A percentile compares a stretch with the other conserved stretches of the same genome.
Conservation (phyloP, 2,797 vertebrate genomes). For the Natrix natrix region DNA sequence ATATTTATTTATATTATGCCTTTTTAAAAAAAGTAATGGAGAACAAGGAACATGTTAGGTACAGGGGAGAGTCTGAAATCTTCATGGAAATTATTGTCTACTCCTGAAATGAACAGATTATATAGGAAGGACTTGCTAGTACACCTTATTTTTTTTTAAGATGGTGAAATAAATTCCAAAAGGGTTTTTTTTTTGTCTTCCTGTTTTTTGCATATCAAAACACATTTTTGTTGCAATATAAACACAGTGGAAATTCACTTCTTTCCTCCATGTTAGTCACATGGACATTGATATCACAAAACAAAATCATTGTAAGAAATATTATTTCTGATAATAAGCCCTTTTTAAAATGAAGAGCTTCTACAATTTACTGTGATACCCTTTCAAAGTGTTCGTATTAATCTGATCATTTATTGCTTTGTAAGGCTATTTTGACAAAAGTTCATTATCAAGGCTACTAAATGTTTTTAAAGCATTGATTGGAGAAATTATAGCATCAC, state of each 20-base stretch:
- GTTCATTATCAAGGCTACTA: slow-evolving; percentile 91
- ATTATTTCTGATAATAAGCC: slow-evolving; percentile 56
- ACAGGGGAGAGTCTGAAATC: background rate
- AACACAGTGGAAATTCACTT: background rate
- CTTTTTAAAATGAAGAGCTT: background rate
- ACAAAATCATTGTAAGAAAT: slow-evolving; percentile 34
- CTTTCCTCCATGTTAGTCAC: slow-evolving; percentile 24
- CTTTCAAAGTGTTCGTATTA: slow-evolving; percentile 78
- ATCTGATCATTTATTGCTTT: slow-evolving; percentile 89
- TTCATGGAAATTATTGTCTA: background rate
- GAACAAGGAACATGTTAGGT: background rate
- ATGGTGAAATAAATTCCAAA: background rate
- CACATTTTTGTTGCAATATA: background rate
- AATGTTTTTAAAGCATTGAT: slow-evolving; percentile 98
- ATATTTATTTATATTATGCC: background rate
- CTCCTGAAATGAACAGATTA: background rate
- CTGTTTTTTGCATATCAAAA: background rate
- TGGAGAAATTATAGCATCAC: slow-evolving; percentile 90
- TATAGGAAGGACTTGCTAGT: background rate
- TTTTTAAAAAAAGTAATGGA: background rate
- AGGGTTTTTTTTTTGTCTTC: background rate
- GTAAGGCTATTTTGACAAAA: slow-evolving; percentile 89
- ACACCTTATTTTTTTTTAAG: background rate
- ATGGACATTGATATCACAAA: background rate
- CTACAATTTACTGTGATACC: slow-evolving; percentile 56